Base-by-base conservation (phyloP, 2,888 invertebrate species). In the Creontiades dilutus region DNA sequence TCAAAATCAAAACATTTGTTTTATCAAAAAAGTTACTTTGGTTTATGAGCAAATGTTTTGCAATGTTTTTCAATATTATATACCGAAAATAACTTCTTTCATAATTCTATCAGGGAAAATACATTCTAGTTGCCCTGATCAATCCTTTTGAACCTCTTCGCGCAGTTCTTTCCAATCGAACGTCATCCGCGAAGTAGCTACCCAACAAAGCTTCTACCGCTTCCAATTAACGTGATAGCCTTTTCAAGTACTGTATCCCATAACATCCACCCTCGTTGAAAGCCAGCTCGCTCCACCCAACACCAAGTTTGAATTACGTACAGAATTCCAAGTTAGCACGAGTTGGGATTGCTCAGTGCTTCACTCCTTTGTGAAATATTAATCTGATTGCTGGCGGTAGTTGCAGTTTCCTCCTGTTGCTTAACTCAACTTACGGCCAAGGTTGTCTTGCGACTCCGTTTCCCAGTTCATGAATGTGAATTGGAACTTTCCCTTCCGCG, bases 181-280 rank as follows among this genome's bases (percentile, higher is more conserved):
- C 23, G 16, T 68, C 68, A 23, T 27, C 19, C 19, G 12, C 16
- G 19, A 68, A 68, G 23, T 23, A 23, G 68, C 68, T 68, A 27
- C 19, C 23, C 68, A 12, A 5, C 19, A 23, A 3, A 57, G 57
- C 57, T 14, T 16, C 52, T 16, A 0, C 57, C 57, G n/a, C n/a
- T n/a, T 68, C 23, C 68, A 68, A 19, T 68, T 68, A n/a, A 68
- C 68, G 23, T 68, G 23, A 68, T 23, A 68, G 4, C 68, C 68
- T 27, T 68, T 19, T 68, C 68, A 68, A 68, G 68, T 23, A 12
- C 68, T 68, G 27, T 23, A 68, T 68, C 23, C 68, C 27, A 0
- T 68, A 23, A 68, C 68, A 19, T 23, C 27, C 68, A 68, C 68
- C 68, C 68, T 0, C 68, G 23, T 68, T 23, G 23, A 68, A 37